Base-by-base conservation (phyloP, 1,140 invertebrate genomes). In the Daktulosphaira vitifoliae region DNA sequence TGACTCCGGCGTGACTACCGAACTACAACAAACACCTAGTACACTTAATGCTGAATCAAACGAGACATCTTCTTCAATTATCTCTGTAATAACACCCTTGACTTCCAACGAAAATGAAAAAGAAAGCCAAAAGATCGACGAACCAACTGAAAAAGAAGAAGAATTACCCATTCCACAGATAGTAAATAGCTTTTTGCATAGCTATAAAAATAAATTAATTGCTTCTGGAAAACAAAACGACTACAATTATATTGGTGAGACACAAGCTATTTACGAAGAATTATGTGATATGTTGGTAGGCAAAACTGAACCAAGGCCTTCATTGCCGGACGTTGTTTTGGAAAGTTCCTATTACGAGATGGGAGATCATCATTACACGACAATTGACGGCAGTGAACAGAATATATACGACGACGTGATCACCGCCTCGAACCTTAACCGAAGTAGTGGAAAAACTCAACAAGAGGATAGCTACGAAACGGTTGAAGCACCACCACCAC, bases 351-450 rank as follows among this genome's bases (percentile, higher is more conserved):
- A 11, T 3, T 59, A 48, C 26, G 22, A 16, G 8, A 22, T n/a
- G 11, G 52, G 8, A 5, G 23, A 44, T 11, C 25, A 62, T 13
- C 56, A 62, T n/a, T 62, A 62, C 26, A n/a, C 56, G 0, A 48
- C 56, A 1, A 42, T 18, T 26, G 48, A 66, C 2, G 16, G 20
- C 9, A 33, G 13, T 5, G 50, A 54, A 7, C 33, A 66, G n/a
- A 67, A 69, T 44, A 62, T 69, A 8, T 69, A 69, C 38, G 68
- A 68, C 46, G 68, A 69, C 46, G 66, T 69, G 2, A 37, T 51
- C 7, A 25, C 25, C 1, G 23, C 29, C 5, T 6, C 29, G 11
- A 33, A 33, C 11, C 29, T 11, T 5, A 33, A 33, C 29, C 29
- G 29, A 5, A 33, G 29, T 6, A 5, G 11, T 11, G 5, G 11